Percentiles rank a stretch among this genome's conserved stretches.
These are phyloP conservation scores for Lacanobia wlatinum DNA, from an alignment of 2,888 invertebrate genomes.

Conservation along the genomic window DNA sequence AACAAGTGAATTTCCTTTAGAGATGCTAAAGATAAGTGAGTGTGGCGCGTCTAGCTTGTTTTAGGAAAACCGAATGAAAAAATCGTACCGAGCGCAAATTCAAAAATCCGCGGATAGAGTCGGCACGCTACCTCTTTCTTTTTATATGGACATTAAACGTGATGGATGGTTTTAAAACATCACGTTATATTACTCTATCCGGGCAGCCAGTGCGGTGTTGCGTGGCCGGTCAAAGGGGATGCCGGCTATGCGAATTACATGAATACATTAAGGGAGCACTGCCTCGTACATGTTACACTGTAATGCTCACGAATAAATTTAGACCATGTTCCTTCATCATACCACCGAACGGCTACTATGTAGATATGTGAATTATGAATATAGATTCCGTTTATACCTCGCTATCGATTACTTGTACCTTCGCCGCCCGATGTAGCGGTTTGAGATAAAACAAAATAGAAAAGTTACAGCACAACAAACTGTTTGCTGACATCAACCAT, in stretches of 20 bases:
- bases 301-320: conserved; percentile 90
- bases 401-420: conserved; percentile 59
- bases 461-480: conserved; percentile 75
- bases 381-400: conserved; percentile 79
- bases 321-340: conserved; percentile 87
- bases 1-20: conserved; percentile 76
- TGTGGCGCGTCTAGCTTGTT: conserved; percentile 43
- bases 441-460: conserved; percentile 65
- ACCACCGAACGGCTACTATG: conserved; percentile 82
- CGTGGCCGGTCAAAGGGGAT: conserved; percentile 91
- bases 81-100: conserved; percentile 72
- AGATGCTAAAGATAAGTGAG: conserved; percentile 65
- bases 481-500: conserved; percentile 78
- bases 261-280: conserved; percentile 90
- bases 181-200: conserved; percentile 90
- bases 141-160: conserved; percentile 89
- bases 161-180: conserved; percentile 91
- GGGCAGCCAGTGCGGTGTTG: conserved; percentile 88
- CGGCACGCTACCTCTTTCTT: conserved; percentile 84
- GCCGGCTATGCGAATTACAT: conserved; percentile 90
- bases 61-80: conserved; percentile 62
- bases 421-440: conserved; percentile 61
- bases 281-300: conserved; percentile 88
- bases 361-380: conserved; percentile 85
- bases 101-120: conserved; percentile 79